phyloP scores from a whole-genome alignment of 2,888 invertebrate genomes.

The Phania funesta region DNA sequence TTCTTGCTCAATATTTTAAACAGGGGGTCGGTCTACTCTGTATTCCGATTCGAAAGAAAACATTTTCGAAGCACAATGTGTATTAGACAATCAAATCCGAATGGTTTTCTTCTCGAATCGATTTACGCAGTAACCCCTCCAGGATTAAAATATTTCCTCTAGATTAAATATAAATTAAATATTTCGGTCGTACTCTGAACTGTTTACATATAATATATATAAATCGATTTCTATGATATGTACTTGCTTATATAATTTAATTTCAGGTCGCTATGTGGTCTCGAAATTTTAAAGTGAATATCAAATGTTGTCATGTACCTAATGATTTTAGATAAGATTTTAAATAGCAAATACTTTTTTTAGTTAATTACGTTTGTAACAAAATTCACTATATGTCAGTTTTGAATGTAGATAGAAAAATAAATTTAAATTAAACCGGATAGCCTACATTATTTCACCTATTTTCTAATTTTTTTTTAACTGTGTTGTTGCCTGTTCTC shows the following conservation, averaged over 20 bases:
- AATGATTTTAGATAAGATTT: conserved; percentile 68
- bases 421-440: conserved; percentile 3
- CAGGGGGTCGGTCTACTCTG: too few relatives aligned
- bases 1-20: too few relatives aligned
- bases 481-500: too few relatives aligned
- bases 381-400: conserved; percentile 43
- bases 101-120: too few relatives aligned
- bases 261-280: conserved; percentile 75
- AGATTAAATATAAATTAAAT: too few relatives aligned
- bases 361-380: conserved; percentile 45
- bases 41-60: too few relatives aligned
- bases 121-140: too few relatives aligned
- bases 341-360: conserved; percentile 11
- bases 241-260: conserved; percentile 23
- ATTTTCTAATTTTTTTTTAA: too few relatives aligned
- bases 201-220: neutral
- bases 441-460: too few relatives aligned
- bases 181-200: neutral
- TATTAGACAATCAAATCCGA: too few relatives aligned
- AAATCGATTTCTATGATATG: neutral
- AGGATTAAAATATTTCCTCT: too few relatives aligned
- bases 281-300: conserved; percentile 75
- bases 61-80: too few relatives aligned
- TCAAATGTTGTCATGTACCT: conserved; percentile 75
- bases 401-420: conserved; percentile 54